Percentiles rank a stretch among this genome's conserved stretches.
These are phyloP conservation scores for Meloidogyne exigua DNA, from an alignment of 1,140 invertebrate genomes.

Conservation along the genomic window DNA sequence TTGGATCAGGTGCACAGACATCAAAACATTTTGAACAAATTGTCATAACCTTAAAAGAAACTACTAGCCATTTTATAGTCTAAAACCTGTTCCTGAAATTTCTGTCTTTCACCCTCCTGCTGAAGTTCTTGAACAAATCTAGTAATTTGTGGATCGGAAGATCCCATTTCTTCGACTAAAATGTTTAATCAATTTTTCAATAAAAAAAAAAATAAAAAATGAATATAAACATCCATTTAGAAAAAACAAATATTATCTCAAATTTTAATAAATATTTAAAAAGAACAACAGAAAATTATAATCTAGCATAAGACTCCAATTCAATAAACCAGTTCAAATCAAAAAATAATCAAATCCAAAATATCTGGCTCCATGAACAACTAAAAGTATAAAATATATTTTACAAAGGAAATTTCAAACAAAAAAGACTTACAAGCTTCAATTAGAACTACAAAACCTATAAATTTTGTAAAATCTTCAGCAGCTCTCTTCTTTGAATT, in stretches of 20 bases:
- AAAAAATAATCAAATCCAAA: conserved; percentile 24
- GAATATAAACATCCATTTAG: neutral
- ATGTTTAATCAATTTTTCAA: neutral
- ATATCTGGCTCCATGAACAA: neutral
- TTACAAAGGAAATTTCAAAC: neutral
- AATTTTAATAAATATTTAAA: conserved; percentile 11
- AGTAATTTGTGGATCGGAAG: conserved; percentile 17
- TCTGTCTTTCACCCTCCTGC: conserved; percentile 31
- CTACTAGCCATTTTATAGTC: too few species aligned
- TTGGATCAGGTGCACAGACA: conserved; percentile 55
- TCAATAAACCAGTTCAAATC: neutral
- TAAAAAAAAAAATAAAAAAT: neutral
- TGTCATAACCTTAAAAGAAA: conserved; percentile 3
- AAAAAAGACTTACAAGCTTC: conserved; percentile 23
- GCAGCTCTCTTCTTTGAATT: neutral
- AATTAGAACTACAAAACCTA: conserved; percentile 19
- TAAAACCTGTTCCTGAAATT: conserved; percentile 38
- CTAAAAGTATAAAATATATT: conserved; percentile 10
- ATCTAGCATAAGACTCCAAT: neutral
- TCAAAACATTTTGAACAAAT: conserved; percentile 59
- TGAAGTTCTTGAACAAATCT: conserved; percentile 34
- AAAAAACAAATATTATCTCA: neutral
- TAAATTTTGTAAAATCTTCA: conserved; percentile 26
- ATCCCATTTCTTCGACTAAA: conserved; percentile 5
- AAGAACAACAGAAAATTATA: neutral